Base-by-base conservation (phyloP, 1,140 invertebrate genomes). In the Drosophila neocordata region DNA sequence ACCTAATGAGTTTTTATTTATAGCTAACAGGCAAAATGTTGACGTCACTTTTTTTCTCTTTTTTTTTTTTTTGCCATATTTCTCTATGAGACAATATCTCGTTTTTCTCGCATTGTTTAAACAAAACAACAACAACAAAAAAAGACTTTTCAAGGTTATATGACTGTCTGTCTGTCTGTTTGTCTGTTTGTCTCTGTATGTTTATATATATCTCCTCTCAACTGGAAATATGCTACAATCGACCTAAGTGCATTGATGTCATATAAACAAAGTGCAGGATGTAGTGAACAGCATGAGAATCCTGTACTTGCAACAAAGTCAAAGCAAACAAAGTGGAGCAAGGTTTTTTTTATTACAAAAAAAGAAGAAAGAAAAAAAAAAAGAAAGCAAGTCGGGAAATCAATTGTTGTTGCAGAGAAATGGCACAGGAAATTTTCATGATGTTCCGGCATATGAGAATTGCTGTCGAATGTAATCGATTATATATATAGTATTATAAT, bases 1-100 rank as follows among this genome's bases (percentile, higher is more conserved):
- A 64, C 41, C 73, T 81, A 78, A 78, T 87, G 64, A 69, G 64
- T 69, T 71, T 62, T 87, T 85, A 85, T 85, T 87, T 78, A 75
- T 81, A 76, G 65, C 73, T 63, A 52, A 48, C 57, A 69, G 73
- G 79, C 74, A 82, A 31, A 34, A 56, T 18, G 53, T 13, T 56
- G 53, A 56, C 53, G 53, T 18, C 31, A 56, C 34, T 56, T 34
- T 56, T 13, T 70, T 68, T 65, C 55, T 67, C 48, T 55, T 6
- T 31, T 31, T 31, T 31, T 56, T 56, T 34, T 56, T 31, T 70
- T 68, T 68, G 63, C 71, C 53, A 62, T 72, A 79, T 34, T 31
- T 31, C 27, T 52, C 65, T 69, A 87, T 87, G 77, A 18, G 41
- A 87, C 81, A 81, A 81, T 72, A 70, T 75, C 52, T 69, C 62